A percentile compares a stretch with the other conserved stretches of the same genome.
Evolutionary conservation across 2,797 vertebrate species (phyloP).

Genomic region (Triplophysa bombifrons): DNA sequence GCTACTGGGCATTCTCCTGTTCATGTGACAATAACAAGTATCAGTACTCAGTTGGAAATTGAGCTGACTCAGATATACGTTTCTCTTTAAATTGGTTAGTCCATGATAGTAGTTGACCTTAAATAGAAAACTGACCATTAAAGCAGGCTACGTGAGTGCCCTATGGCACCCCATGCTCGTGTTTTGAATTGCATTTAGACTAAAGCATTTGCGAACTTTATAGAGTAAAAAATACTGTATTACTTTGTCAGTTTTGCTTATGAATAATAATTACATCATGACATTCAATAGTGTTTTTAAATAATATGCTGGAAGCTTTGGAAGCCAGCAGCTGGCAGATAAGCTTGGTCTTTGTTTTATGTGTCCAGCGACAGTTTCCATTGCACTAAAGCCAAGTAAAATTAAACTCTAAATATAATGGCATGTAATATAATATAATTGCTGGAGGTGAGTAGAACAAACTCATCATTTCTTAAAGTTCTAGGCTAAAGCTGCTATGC

Average conservation of each 20-base stretch:
- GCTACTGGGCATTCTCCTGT: neutral
- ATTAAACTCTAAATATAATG: neutral
- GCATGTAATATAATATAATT: neutral
- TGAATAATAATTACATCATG: neutral
- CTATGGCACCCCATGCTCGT: neutral
- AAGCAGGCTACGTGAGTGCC: neutral
- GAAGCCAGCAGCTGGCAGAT: neutral
- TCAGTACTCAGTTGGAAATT: neutral
- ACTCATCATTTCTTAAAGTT: constrained; percentile 4
- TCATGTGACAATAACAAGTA: neutral
- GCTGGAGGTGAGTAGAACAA: neutral
- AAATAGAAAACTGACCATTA: neutral
- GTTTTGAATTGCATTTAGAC: neutral
- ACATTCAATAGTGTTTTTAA: neutral
- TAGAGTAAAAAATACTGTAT: neutral
- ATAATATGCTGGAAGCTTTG: neutral
- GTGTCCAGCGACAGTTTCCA: neutral
- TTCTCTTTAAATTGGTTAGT: neutral
- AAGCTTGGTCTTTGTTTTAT: neutral
- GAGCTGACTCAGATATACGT: neutral
- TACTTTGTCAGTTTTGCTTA: neutral
- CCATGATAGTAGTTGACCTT: too few relatives aligned
- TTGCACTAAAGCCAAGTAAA: neutral
- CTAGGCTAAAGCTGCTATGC: neutral
- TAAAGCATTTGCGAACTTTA: neutral